A percentile compares a stretch with the other conserved stretches of the same genome.
These are phyloP conservation scores for Dicentrarchus labrax DNA, from an alignment of 2,113 vertebrate genomes.

Conservation along the genomic window DNA sequence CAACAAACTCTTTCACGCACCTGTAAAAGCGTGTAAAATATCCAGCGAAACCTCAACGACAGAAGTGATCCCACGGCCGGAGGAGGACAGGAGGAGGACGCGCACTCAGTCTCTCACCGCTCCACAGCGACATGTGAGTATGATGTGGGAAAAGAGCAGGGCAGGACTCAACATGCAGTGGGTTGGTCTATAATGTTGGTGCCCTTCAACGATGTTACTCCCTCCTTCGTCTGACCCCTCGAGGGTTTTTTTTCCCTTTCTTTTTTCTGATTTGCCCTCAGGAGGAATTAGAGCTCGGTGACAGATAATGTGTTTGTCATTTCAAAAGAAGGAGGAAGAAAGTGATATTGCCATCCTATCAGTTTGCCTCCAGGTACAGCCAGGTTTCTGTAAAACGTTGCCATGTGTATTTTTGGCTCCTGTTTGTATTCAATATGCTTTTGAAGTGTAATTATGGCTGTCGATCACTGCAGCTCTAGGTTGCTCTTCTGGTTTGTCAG, in stretches of 20 bases:
- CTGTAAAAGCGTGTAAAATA: slow-evolving; percentile 17
- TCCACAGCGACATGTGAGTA: slow-evolving; percentile 44
- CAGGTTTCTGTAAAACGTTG: not conserved
- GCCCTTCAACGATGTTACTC: slow-evolving; percentile 40
- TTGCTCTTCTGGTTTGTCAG: slow-evolving; percentile 64
- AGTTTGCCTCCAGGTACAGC: slow-evolving; percentile 23
- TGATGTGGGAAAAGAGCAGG: slow-evolving; percentile 53
- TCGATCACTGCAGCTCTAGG: not conserved
- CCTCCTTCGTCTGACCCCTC: slow-evolving; percentile 33
- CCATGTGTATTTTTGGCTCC: not conserved
- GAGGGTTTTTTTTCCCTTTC: not conserved
- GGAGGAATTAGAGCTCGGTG: not conserved
- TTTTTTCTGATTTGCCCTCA: slow-evolving; percentile 7
- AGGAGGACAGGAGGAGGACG: slow-evolving; percentile 2
- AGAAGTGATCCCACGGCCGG: slow-evolving; percentile 15
- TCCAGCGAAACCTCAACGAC: slow-evolving; percentile 4
- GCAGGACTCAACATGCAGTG: slow-evolving; percentile 75
- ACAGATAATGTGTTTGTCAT: not conserved
- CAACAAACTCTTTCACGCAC: slow-evolving; percentile 28
- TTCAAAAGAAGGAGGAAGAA: slow-evolving; percentile 26
- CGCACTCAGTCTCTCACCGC: slow-evolving; percentile 36
- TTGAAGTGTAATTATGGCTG: not conserved
- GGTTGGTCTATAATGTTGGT: slow-evolving; percentile 66
- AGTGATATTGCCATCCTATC: slow-evolving; percentile 19
- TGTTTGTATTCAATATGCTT: not conserved